Conservation (phyloP, 1,140 invertebrate genomes). For the Zaprionus vittiger region DNA sequence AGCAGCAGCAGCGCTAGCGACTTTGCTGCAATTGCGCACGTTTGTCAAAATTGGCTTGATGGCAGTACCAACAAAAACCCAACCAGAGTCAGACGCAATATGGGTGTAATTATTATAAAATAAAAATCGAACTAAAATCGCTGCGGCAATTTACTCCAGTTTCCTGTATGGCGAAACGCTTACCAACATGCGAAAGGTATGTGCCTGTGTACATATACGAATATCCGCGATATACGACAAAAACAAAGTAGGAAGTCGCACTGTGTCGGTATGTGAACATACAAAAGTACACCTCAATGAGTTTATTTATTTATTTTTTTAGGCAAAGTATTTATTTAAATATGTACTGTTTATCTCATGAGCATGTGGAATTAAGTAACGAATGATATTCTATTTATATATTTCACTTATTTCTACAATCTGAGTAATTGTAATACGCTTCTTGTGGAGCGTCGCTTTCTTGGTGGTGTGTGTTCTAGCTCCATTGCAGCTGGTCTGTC, state of each 20-base stretch:
- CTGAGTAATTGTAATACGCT: too few species aligned
- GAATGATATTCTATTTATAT: too few species aligned
- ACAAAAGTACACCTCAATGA: background rate
- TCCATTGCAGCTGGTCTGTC: too few species aligned
- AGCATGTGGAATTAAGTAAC: background rate
- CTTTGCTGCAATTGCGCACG: slow-evolving; percentile 34
- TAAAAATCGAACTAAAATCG: slow-evolving; percentile 50
- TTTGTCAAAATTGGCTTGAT: slow-evolving; percentile 60
- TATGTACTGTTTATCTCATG: background rate
- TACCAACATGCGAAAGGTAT: slow-evolving; percentile 12
- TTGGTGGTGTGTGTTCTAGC: too few species aligned
- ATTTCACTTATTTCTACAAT: too few species aligned
- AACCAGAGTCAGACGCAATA: slow-evolving; percentile 43
- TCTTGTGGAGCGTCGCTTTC: too few species aligned
- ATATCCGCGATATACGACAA: slow-evolving; percentile 11
- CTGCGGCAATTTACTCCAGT: slow-evolving; percentile 45
- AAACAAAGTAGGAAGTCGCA: slow-evolving; percentile 5
- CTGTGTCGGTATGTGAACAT: background rate
- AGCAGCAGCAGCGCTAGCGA: background rate
- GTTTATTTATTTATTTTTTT: too few species aligned
- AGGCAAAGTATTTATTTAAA: background rate
- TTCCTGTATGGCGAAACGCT: slow-evolving; percentile 58
- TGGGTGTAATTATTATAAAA: slow-evolving; percentile 62
- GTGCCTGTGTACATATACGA: background rate
- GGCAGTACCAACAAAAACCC: slow-evolving; percentile 30